A percentile compares a stretch with the other conserved stretches of the same genome.
Conservation (phyloP, 2,113 vertebrate species). For the Leiothrix lutea region DNA sequence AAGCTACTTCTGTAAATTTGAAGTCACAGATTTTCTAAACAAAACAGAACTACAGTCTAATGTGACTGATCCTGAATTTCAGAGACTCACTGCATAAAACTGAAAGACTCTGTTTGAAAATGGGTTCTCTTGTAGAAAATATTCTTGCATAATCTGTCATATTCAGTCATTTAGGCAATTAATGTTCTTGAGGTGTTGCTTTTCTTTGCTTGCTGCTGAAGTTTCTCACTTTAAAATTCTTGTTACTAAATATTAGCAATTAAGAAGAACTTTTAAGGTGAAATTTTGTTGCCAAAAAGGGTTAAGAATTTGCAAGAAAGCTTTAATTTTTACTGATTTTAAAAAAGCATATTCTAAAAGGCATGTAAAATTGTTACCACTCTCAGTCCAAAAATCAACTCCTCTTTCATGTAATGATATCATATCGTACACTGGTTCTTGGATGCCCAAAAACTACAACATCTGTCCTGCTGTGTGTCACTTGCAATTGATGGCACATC, state of each 20-base stretch:
- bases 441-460: neutral
- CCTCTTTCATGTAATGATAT: neutral
- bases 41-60: neutral
- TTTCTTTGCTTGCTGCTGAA: neutral
- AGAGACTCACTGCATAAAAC: neutral
- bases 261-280: neutral
- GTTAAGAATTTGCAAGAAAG: neutral
- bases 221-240: neutral
- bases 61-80: neutral
- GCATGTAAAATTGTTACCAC: neutral
- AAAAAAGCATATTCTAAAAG: neutral
- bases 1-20: neutral
- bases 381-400: neutral
- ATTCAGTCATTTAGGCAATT: neutral
- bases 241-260: neutral
- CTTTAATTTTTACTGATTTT: neutral
- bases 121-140: neutral
- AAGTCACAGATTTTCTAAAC: neutral
- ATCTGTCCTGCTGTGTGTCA: neutral
- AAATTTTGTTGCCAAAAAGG: neutral
- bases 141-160: neutral
- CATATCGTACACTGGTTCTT: fast-evolving
- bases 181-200: neutral
- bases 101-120: neutral
- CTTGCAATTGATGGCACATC: neutral